Conservation (phyloP, 2,797 vertebrate genomes). For the Manis crassicaudata region DNA sequence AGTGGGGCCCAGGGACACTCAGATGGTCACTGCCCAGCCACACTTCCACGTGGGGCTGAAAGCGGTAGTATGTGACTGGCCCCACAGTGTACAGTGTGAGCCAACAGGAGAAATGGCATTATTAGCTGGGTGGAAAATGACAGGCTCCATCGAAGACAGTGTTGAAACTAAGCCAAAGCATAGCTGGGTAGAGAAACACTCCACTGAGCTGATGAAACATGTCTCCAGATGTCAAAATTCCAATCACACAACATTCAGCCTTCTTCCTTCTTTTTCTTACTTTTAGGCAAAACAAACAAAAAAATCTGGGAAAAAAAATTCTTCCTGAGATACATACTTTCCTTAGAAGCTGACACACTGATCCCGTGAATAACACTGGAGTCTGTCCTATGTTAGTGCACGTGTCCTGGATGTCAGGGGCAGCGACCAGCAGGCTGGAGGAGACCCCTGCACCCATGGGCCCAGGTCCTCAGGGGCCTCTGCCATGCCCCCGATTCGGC, state of each 20-base stretch:
- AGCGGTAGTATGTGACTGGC: background rate
- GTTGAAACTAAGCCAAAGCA: background rate
- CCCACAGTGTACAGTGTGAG: background rate
- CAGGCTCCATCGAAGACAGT: background rate
- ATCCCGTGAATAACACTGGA: background rate
- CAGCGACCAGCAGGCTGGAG: background rate
- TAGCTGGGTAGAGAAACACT: background rate
- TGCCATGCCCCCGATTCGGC: background rate
- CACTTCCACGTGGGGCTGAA: background rate
- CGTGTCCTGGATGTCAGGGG: background rate
- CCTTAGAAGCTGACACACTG: background rate
- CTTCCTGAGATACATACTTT: background rate
- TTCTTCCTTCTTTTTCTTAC: background rate
- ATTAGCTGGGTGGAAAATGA: background rate
- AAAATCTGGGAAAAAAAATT: no score
- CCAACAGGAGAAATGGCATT: background rate
- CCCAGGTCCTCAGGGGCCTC: background rate
- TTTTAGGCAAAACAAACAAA: background rate
- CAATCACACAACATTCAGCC: background rate
- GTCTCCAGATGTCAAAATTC: background rate
- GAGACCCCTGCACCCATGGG: accelerated
- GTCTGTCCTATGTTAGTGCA: background rate
- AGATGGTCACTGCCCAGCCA: background rate
- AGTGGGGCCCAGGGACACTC: background rate
- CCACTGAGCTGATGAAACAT: background rate